Evolutionary conservation across 2,797 vertebrate genomes (phyloP), one percentile per base, ranked within the genome.

Genomic region (Linurgus olivaceus): DNA sequence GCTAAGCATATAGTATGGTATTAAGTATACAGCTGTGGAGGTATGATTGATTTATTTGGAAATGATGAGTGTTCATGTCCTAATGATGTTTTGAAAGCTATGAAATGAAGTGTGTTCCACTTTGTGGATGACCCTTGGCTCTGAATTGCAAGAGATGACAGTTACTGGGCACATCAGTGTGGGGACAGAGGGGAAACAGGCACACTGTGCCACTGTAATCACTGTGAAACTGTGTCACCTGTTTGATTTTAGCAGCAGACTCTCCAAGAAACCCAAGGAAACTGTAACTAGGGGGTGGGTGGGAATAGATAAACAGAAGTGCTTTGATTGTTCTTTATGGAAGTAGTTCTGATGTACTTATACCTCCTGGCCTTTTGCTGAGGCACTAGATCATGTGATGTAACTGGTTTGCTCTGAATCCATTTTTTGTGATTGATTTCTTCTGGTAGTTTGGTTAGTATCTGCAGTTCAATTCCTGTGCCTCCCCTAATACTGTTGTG

Each of bases 281-380:
- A 61, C 37, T 70, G 61, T 90, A 96, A 91, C 74, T 40, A 16
- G 50, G 71, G 38, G n/a, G 29, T 76, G 42, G 29, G 59, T 82
- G 52, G 65, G 65, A 96, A 93, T 31, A 76, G 86, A 63, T 79
- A 72, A 70, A 65, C 33, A 70, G 20, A 81, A 77, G 61, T 51
- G 6, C 12, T 28, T 71, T 90, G 21, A 40, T 51, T 26, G 4
- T 84, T 96, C 70, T 90, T 94, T 72, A 17, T 29, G 74, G 33
- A 85, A 94, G 78, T 88, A 84, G 59, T 54, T 80, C 86, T 86
- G 74, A 45, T 93, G 65, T 84, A 94, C 96, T 96, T 88, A 92
- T 88, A 84, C 25, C 44, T 94, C 38, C 47, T 90, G 40, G 48
- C 80, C 77, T 91, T 94, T 26, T 88, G 33, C 52, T 93, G 58